Evolutionary conservation across 2,888 invertebrate species (phyloP), one percentile per base, ranked within the genome.

Genomic region (Thalpophila matura): DNA sequence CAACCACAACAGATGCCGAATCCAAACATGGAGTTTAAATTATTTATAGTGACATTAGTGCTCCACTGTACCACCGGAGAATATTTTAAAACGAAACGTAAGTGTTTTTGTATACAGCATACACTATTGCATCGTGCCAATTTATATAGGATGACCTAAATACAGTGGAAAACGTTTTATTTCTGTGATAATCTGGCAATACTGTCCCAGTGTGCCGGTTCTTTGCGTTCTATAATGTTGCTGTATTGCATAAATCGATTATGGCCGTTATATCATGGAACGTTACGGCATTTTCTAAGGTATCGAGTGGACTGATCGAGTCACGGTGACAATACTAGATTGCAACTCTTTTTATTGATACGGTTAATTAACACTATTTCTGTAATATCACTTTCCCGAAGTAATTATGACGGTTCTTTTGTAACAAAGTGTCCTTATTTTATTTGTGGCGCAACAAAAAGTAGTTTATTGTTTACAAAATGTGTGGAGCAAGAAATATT

Each of bases 31-130:
- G 83, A 89, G 86, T 91, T 89, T 75, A 89, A 90, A 91, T 84
- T 93, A 84, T 86, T 91, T 60, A 79, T 92, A 85, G 92, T 94
- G 92, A 86, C 82, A 70, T 82, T 88, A 84, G 91, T 93, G 89
- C 82, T 93, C 50, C 90, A 91, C 75, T 86, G 80, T 77, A 76
- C 87, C 22, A 66, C 82, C 7, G 93, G 87, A 54, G 93, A 93
- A 68, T 83, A 93, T 86, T 95, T 89, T 80, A 93, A 89, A 80
- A 91, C 91, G 67, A 93, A 93, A 87, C 95, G 95, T 95, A 84
- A 94, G 95, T 95, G 82, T 79, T 83, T 81, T 86, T 80, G 62
- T 68, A 72, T 65, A 72, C 6, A 33, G 20, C 12, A 67, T 27
- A 49, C 43, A 56, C 33, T 49, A 74, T 78, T 79, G 69, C 70